Base-by-base conservation (phyloP, 2,888 invertebrate genomes). In the Chaitophorus viminalis region DNA sequence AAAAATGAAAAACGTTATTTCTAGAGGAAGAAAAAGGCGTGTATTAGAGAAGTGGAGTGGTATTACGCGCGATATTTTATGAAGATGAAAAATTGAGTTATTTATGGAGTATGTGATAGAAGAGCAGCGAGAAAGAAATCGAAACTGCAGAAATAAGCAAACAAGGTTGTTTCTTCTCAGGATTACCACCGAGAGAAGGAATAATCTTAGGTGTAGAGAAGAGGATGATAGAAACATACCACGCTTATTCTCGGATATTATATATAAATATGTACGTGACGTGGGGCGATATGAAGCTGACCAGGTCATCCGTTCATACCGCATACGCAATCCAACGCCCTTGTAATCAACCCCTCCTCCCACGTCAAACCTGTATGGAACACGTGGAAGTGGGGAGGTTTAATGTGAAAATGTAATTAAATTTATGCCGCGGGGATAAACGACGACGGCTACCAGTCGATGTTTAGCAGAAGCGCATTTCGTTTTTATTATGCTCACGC, bases 321-420 rank as follows among this genome's bases (percentile, higher is more conserved):
- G 11, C 25, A 65, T 29, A 78, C 11, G 52, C 31, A 54, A 54
- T 33, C 75, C 39, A 29, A 29, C 39, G 17, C 54, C 60, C 60
- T 60, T 25, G 8, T 25, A 60, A 17, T 52, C 25, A 14, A 46
- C 25, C 17, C 31, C 18, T 0, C 31, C 33, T 9, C 65, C 52
- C 14, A 11, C 68, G 2, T 3, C 46, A 9, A 46, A 8, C 46
- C 46, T 8, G 9, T 9, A 46, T 9, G 25, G 36, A 17, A 21
- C 18, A 29, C 33, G 33, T 54, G 6, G 39, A 1, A 11, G 52
- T 4, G 29, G 14, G 36, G 39, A 25, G 65, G 39, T 84, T 65
- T 84, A 84, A 84, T 75, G 75, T 31, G 75, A 76, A 76, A 84
- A 84, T 65, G 76, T 84, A 84, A 84, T 84, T 76, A 84, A 76